phyloP scores from a whole-genome alignment of 2,888 invertebrate genomes.

The Plebejus anna region DNA sequence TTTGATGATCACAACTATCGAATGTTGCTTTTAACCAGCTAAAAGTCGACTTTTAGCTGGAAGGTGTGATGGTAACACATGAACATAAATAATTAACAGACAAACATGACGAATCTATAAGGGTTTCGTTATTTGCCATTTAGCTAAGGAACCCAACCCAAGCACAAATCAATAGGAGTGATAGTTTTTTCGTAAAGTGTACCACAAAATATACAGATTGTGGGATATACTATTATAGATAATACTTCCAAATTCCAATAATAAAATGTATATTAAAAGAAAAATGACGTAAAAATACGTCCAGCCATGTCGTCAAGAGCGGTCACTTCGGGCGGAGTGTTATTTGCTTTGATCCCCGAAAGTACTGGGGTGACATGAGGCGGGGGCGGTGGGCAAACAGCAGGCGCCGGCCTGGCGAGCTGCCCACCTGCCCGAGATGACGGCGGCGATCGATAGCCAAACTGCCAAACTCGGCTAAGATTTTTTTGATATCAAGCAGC shows the following conservation, averaged over 20 bases:
- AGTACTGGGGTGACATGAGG: conserved; percentile 54
- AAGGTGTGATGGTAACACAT: too few species aligned
- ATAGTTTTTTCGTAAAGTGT: too few species aligned
- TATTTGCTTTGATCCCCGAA: conserved; percentile 51
- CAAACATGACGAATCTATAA: too few species aligned
- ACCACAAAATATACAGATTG: too few species aligned
- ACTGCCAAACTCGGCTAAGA: not conserved
- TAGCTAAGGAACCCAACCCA: too few species aligned
- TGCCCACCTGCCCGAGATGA: conserved; percentile 53
- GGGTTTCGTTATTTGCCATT: too few species aligned
- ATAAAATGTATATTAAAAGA: not conserved
- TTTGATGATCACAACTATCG: too few species aligned
- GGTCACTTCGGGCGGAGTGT: conserved; percentile 38
- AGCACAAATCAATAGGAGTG: too few species aligned
- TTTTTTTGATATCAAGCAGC: not conserved
- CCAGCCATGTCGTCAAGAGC: conserved; percentile 25
- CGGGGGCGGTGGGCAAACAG: conserved; percentile 60
- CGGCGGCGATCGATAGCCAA: not conserved
- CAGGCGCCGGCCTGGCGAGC: conserved; percentile 56
- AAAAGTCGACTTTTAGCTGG: too few species aligned
- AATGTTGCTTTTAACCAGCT: too few species aligned
- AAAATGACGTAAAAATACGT: not conserved
- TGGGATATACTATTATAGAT: too few species aligned
- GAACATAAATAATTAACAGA: too few species aligned
- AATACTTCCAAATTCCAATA: not conserved